These are phyloP conservation scores for Etheostoma spectabile DNA, from an alignment of 2,113 vertebrate genomes.

Conservation along the genomic window DNA sequence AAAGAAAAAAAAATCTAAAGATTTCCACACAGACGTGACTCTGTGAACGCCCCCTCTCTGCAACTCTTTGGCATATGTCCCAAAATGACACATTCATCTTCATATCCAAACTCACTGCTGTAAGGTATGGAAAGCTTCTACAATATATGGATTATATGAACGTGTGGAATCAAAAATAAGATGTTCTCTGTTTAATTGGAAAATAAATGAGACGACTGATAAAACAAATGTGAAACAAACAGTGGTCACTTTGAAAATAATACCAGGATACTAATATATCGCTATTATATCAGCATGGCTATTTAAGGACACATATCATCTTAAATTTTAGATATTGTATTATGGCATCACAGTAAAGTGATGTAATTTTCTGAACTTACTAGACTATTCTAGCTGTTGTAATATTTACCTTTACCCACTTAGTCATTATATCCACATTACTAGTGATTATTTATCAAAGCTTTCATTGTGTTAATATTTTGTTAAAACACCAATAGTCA, in stretches of 20 bases:
- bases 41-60: conserved; percentile 10
- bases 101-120: conserved; percentile 26
- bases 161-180: conserved; percentile 17
- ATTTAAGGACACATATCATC: no score
- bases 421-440: no score
- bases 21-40: background rate
- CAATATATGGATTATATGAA: background rate
- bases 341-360: no score
- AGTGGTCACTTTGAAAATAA: background rate
- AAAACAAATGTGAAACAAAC: no score
- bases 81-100: conserved; percentile 54
- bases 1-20: background rate
- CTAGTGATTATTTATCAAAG: no score
- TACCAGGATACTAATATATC: background rate
- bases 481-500: no score
- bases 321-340: no score
- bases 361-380: no score
- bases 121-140: conserved; percentile 46
- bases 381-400: no score
- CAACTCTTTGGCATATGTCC: conserved; percentile 66
- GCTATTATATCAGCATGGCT: no score
- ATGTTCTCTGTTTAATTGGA: conserved; percentile 7
- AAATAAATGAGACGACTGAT: background rate
- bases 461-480: no score
- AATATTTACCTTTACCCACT: no score